Percentiles rank a stretch among this genome's conserved stretches.
phyloP scores from a whole-genome alignment of 1,140 invertebrate genomes.

The Aethina tumida region DNA sequence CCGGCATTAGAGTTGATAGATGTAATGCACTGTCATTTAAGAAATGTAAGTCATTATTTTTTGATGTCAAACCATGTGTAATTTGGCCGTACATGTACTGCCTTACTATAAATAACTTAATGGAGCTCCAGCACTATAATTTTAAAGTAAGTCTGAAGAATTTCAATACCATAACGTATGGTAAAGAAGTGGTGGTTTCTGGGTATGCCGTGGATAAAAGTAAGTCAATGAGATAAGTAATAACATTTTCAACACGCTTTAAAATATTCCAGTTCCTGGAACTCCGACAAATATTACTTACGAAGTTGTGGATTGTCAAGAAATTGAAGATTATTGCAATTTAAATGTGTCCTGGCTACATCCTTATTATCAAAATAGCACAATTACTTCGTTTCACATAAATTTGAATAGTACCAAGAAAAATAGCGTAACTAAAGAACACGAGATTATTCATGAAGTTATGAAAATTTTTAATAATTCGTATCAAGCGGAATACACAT shows the following conservation, averaged over 20 bases:
- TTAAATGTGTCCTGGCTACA: constrained; percentile 25
- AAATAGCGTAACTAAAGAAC: constrained; percentile 10
- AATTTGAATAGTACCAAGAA: constrained; percentile 22
- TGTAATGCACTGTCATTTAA: constrained; percentile 20
- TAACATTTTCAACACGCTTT: constrained; percentile 7
- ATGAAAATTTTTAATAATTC: constrained; percentile 17
- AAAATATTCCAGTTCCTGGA: constrained; percentile 22
- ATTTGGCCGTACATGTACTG: constrained; percentile 23
- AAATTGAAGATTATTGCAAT: constrained; percentile 20
- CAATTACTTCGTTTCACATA: constrained; percentile 23
- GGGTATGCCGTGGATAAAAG: constrained; percentile 18
- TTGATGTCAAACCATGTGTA: constrained; percentile 15
- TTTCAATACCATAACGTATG: constrained; percentile 16
- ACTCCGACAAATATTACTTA: constrained; percentile 24
- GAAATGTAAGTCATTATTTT: constrained; percentile 19
- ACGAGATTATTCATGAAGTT: constrained; percentile 17
- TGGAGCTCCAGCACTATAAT: constrained; percentile 16
- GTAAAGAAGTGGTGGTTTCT: constrained; percentile 12
- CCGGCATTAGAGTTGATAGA: constrained; percentile 14
- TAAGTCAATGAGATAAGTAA: constrained; percentile 9
- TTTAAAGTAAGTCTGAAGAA: constrained; percentile 23
- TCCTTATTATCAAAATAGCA: constrained; percentile 24
- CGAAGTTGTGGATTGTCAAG: constrained; percentile 21
- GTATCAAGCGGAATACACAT: constrained; percentile 19
- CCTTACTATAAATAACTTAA: constrained; percentile 17